Conservation (phyloP, 2,113 vertebrate species). For the Ceyx melanurus region DNA sequence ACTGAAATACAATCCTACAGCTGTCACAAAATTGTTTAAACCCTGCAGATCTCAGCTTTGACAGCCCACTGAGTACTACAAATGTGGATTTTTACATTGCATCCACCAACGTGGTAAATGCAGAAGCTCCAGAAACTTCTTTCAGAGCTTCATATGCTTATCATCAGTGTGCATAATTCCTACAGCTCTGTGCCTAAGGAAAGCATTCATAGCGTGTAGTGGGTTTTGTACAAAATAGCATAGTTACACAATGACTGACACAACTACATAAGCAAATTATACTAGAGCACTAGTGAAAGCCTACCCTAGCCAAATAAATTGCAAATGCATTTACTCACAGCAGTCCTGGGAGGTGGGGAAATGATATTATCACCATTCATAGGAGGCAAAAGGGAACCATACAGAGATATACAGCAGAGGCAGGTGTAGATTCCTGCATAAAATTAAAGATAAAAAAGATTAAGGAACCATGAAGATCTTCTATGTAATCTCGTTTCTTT, state of each 20-base stretch:
- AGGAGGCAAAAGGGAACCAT: background rate
- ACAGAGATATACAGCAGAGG: background rate
- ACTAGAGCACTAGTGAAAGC: background rate
- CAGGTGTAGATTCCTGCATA: background rate
- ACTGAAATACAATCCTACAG: background rate
- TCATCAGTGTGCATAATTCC: accelerated
- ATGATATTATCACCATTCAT: background rate
- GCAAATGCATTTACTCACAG: background rate
- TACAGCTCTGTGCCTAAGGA: too few relatives aligned
- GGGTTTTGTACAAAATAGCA: background rate
- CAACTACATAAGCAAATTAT: background rate
- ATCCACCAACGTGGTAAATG: background rate
- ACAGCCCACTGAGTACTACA: background rate
- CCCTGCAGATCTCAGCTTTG: background rate
- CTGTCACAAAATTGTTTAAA: background rate
- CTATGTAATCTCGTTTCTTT: background rate
- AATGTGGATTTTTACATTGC: background rate
- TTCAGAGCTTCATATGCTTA: background rate
- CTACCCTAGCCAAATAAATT: background rate
- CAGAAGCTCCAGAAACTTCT: background rate
- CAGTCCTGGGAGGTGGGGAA: background rate
- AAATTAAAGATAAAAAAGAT: background rate
- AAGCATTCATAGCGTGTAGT: accelerated
- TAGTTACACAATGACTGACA: background rate
- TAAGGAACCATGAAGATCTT: background rate